Percentiles rank a stretch among this genome's conserved stretches.
These are phyloP conservation scores for Drosophila gaucha DNA, from an alignment of 2,888 invertebrate species.

Conservation along the genomic window DNA sequence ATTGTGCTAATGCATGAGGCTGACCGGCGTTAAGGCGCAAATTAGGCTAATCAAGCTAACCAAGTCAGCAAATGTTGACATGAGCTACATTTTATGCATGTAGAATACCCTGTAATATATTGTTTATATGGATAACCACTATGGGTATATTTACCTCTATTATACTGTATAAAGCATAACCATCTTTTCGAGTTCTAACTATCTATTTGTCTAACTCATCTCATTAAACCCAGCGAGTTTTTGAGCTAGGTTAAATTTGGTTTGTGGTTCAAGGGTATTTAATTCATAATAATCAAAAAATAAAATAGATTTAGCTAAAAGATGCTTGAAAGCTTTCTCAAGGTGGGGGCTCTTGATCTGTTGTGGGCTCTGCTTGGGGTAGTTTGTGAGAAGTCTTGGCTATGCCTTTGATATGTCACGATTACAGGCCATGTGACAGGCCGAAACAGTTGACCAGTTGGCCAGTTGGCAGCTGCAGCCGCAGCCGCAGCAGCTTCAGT, in stretches of 20 bases:
- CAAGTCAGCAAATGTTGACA: slow-evolving; percentile 3
- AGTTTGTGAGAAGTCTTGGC: too few relatives aligned
- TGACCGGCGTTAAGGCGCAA: slow-evolving; percentile 15
- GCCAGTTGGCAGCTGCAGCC: slow-evolving; percentile 35
- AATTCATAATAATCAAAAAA: too few relatives aligned
- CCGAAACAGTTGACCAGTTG: slow-evolving; percentile 43
- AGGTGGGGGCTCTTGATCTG: background rate
- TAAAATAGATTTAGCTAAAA: background rate
- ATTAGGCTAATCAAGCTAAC: slow-evolving; percentile 18
- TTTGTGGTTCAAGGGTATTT: background rate
- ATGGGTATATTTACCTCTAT: too few relatives aligned
- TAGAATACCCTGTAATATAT: background rate
- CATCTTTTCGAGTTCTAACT: background rate
- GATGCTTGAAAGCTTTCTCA: slow-evolving; percentile 5
- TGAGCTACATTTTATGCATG: background rate
- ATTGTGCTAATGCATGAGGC: slow-evolving; percentile 41
- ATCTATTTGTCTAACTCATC: background rate
- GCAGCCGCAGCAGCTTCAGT: slow-evolving; percentile 13
- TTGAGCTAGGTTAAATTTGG: background rate
- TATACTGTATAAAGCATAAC: background rate
- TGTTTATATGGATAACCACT: too few relatives aligned
- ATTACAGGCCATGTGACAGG: slow-evolving; percentile 42
- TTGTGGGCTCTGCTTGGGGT: background rate
- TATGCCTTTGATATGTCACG: slow-evolving; percentile 41
- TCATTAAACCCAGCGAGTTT: background rate